Percentiles rank a stretch among this genome's conserved stretches.
Conservation (phyloP, 2,113 vertebrate genomes). For the Hippocampus zosterae region DNA sequence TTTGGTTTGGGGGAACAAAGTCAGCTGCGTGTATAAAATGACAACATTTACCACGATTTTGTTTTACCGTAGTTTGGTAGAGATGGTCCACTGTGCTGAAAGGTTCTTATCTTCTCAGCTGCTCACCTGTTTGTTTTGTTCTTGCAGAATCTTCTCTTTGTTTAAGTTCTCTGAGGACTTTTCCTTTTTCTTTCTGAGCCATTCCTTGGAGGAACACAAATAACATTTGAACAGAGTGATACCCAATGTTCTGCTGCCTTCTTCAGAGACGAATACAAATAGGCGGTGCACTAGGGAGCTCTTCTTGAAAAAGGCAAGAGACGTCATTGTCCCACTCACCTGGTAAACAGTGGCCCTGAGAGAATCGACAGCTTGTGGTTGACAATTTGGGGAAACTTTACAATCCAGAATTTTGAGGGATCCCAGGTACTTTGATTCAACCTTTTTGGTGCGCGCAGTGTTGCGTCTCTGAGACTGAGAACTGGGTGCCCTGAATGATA, state of each 20-base stretch:
- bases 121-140: slow-evolving; percentile 77
- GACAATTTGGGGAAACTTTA: slow-evolving; percentile 61
- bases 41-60: background rate
- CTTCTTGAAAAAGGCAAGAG: background rate
- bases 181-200: slow-evolving; percentile 86
- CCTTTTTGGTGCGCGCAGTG: slow-evolving; percentile 43
- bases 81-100: background rate
- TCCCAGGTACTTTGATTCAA: slow-evolving; percentile 81
- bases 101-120: slow-evolving; percentile 3
- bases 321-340: slow-evolving; percentile 62
- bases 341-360: slow-evolving; percentile 87
- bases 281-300: background rate
- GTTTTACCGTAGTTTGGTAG: background rate
- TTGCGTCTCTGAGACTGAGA: slow-evolving; percentile 40
- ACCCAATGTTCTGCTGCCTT: background rate
- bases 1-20: slow-evolving; percentile 3
- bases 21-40: background rate
- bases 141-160: slow-evolving; percentile 76
- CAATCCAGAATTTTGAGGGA: slow-evolving; percentile 81
- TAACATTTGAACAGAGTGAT: background rate
- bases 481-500: slow-evolving; percentile 41
- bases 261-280: background rate
- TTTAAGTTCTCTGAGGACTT: slow-evolving; percentile 72
- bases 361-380: slow-evolving; percentile 72
- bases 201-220: slow-evolving; percentile 71